These are phyloP conservation scores for Myrmecobius fasciatus DNA, from an alignment of 2,113 vertebrate genomes.

Conservation along the genomic window DNA sequence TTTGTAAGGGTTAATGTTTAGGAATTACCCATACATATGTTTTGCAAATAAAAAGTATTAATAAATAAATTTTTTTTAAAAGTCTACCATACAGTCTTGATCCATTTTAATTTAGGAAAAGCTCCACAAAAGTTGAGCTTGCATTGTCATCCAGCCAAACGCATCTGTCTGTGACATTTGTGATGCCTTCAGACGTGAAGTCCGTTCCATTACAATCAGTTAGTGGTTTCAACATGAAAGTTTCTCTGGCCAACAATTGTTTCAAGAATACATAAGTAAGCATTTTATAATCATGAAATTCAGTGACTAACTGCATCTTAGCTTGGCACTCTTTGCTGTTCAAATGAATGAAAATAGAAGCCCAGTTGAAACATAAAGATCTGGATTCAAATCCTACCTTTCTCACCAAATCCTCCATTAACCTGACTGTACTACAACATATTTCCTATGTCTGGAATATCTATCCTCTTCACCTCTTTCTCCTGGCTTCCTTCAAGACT, in stretches of 20 bases:
- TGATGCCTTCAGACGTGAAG: not conserved
- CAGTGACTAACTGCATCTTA: not conserved
- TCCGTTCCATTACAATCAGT: not conserved
- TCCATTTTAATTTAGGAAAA: not conserved
- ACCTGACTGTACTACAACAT: too few species aligned
- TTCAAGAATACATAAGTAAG: not conserved
- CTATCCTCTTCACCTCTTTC: not conserved
- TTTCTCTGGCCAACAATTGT: not conserved
- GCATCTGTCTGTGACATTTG: not conserved
- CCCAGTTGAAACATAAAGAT: not conserved
- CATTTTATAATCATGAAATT: not conserved
- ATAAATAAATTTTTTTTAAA: too few species aligned
- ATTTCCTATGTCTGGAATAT: not conserved
- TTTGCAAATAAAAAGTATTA: too few species aligned
- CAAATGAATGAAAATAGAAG: not conserved
- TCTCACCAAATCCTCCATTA: not conserved
- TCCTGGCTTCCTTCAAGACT: not conserved
- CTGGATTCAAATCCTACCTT: not conserved
- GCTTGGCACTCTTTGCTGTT: not conserved
- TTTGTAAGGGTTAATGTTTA: too few species aligned
- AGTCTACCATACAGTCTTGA: not conserved
- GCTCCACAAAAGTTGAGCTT: not conserved
- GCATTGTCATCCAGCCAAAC: not conserved
- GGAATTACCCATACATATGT: too few species aligned
- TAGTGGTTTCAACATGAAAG: not conserved